A percentile compares a stretch with the other conserved stretches of the same genome.
phyloP scores from a whole-genome alignment of 2,113 vertebrate genomes.

The Uropsilus gracilis region DNA sequence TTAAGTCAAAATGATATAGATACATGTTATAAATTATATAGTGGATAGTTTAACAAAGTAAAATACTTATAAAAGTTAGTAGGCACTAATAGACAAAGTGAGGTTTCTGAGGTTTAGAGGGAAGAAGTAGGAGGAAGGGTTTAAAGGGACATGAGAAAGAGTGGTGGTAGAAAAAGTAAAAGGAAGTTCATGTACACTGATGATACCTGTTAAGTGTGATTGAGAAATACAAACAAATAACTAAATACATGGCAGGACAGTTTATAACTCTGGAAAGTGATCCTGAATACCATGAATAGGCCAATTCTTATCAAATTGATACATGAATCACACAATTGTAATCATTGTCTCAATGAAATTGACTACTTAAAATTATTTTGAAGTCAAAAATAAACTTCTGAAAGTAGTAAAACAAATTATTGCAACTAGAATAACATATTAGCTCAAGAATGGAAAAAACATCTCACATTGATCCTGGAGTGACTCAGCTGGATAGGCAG shows the following conservation, averaged over 20 bases:
- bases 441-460: background rate
- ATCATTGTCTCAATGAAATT: background rate
- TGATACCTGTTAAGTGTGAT: background rate
- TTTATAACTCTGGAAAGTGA: background rate
- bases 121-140: too few relatives aligned
- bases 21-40: too few relatives aligned
- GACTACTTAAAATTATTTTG: background rate
- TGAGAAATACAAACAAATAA: background rate
- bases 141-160: too few relatives aligned
- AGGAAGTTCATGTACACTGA: background rate
- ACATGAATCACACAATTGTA: background rate
- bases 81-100: too few relatives aligned
- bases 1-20: too few relatives aligned
- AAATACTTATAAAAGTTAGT: too few relatives aligned
- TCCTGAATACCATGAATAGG: background rate
- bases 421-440: background rate
- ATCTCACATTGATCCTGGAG: too few relatives aligned
- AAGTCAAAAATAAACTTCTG: background rate
- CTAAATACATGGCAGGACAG: background rate
- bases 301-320: background rate
- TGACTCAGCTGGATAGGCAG: too few relatives aligned
- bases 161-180: background rate
- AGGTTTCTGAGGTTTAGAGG: too few relatives aligned
- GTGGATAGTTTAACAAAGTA: too few relatives aligned
- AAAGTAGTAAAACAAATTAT: background rate